phyloP scores from a whole-genome alignment of 2,113 vertebrate genomes.

The Gasterosteus aculeatus region DNA sequence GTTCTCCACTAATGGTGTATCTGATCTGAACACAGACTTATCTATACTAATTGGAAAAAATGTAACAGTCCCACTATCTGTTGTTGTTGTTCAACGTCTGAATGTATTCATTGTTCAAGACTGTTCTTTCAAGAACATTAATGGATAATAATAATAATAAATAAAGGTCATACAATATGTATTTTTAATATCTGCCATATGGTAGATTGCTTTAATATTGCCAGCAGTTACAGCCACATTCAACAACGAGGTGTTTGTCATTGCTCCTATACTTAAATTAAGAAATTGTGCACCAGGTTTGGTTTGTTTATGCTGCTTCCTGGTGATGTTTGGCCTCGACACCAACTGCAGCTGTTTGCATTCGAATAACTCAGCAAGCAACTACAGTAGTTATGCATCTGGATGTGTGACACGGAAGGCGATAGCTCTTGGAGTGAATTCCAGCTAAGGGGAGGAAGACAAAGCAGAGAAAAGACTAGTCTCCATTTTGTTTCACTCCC shows the following conservation, averaged over 20 bases:
- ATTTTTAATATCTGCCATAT: conserved; percentile 17
- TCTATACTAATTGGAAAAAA: neutral
- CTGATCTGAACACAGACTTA: neutral
- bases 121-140: neutral
- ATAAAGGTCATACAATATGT: conserved; percentile 25
- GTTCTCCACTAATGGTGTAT: conserved; percentile 4
- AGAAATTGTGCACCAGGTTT: conserved; percentile 28
- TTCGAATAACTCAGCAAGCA: conserved; percentile 67
- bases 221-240: conserved; percentile 21
- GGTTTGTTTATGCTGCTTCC: conserved; percentile 33
- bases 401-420: conserved; percentile 29
- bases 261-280: conserved; percentile 30
- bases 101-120: neutral
- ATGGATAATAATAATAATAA: neutral
- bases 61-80: neutral
- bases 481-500: conserved; percentile 79
- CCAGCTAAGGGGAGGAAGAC: conserved; percentile 40
- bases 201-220: conserved; percentile 31
- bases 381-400: conserved; percentile 54
- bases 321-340: conserved; percentile 52
- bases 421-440: no score
- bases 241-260: conserved; percentile 26
- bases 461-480: conserved; percentile 64
- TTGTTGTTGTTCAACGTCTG: neutral
- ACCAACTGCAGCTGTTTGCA: conserved; percentile 47